These are phyloP conservation scores for Cottus gobio DNA, from an alignment of 2,113 vertebrate genomes.

Conservation along the genomic window DNA sequence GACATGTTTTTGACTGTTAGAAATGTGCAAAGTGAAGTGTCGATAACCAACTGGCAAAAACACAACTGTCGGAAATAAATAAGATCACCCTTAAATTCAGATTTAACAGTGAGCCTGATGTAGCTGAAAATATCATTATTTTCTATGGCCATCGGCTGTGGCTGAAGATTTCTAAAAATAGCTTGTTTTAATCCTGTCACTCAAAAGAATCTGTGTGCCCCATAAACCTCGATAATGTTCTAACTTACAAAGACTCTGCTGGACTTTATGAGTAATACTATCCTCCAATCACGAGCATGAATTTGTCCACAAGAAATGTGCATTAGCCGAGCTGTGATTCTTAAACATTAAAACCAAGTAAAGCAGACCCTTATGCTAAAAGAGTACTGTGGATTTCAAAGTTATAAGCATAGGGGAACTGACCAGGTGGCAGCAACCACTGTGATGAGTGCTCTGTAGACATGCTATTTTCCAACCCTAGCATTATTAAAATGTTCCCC, in stretches of 20 bases:
- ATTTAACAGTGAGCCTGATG: constrained; percentile 35
- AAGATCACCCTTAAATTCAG: constrained; percentile 41
- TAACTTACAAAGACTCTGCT: neutral
- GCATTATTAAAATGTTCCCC: constrained; percentile 50
- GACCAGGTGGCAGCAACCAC: neutral
- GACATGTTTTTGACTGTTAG: constrained; percentile 41
- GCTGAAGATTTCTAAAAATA: constrained; percentile 55
- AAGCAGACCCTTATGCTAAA: neutral
- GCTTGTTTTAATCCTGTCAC: constrained; percentile 66
- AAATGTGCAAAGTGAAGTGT: constrained; percentile 27
- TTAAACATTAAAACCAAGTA: neutral
- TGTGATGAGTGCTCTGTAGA: constrained; percentile 14
- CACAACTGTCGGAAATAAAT: constrained; percentile 48
- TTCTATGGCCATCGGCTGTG: constrained; percentile 53
- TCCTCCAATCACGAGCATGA: neutral
- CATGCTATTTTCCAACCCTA: constrained; percentile 1
- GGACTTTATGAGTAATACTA: neutral
- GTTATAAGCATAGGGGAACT: too few relatives aligned
- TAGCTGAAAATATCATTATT: constrained; percentile 49
- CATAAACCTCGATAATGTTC: constrained; percentile 70
- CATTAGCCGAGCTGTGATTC: neutral
- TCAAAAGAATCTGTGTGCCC: constrained; percentile 60
- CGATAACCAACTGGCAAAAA: constrained; percentile 30
- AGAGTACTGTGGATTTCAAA: neutral
- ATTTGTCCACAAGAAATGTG: neutral